Base-by-base conservation (phyloP, 1,140 invertebrate genomes). In the Latrodectus geometricus region DNA sequence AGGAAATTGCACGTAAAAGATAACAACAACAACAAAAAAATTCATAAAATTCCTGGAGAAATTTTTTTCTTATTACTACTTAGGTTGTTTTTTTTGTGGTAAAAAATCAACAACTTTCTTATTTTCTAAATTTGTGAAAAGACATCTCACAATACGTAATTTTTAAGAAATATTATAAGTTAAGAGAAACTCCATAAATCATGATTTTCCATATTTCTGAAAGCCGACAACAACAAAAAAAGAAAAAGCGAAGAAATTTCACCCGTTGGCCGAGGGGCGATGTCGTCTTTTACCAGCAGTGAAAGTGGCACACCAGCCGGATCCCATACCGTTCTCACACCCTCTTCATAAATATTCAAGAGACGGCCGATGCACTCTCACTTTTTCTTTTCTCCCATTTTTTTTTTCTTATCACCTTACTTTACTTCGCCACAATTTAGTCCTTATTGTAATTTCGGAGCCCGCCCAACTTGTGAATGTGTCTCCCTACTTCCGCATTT, bases 341-440 rank as follows among this genome's bases (percentile, higher is more conserved):
- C 78, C 78, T 80, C 78, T 49, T 80, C 66, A 80, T 80, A 54
- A 50, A 80, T 80, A 80, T 80, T 50, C 68, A 69, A 17, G 68
- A 23, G 21, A 69, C n/a, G 68, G 68, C 68, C 68, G 68, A 69
- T 69, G n/a, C n/a, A 69, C 68, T n/a, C 68, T 69, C n/a, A 20
- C 54, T 17, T 61, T 61, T 8, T 61, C 54, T 2, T 8, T 4
- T 61, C 8, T 61, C 8, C 17, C 14, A 9, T 61, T 61, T 17
- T 61, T 61, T 8, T 61, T 61, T 61, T 61, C 17, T 61, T 61
- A 11, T 61, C 76, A 23, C 21, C 11, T 73, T 15, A 23, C 21
- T 49, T 23, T 69, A 15, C 68, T 69, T 69, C 20, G 68, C 68
- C 21, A 61, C 54, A 61, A 61, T 14, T 61, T 61, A 61, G 54